phyloP scores from a whole-genome alignment of 2,888 invertebrate genomes.

The Amaurobius ferox region DNA sequence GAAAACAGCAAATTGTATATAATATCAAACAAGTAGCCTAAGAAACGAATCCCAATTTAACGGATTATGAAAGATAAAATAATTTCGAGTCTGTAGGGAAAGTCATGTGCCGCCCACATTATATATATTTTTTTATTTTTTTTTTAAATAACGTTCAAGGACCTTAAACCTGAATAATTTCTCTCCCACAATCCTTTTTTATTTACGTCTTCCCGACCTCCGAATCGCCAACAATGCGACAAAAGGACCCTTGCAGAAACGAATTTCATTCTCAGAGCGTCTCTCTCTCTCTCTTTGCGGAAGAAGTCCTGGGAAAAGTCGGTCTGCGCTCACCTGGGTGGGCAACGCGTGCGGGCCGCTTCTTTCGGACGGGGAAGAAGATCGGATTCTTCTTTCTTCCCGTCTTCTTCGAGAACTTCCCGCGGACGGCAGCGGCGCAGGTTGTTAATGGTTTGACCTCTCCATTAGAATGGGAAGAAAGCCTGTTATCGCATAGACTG shows the following conservation, averaged over 20 bases:
- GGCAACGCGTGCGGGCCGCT: conserved; percentile 54
- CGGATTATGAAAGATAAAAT: too few relatives aligned
- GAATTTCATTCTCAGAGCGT: conserved; percentile 27
- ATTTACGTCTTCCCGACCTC: conserved; percentile 4
- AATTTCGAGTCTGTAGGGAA: too few relatives aligned
- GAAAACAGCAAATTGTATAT: too few relatives aligned
- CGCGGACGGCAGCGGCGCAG: conserved; percentile 20
- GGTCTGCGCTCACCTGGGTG: conserved; percentile 47
- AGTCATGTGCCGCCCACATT: too few relatives aligned
- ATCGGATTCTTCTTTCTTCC: conserved; percentile 51
- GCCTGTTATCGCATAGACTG: conserved; percentile 13
- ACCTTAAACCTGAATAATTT: background rate
- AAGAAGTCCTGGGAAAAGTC: conserved; percentile 17
- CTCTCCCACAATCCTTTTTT: background rate
- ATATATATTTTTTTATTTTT: too few relatives aligned
- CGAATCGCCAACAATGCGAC: conserved; percentile 41
- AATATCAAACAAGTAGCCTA: too few relatives aligned
- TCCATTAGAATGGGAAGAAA: conserved; percentile 35
- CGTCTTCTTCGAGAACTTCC: conserved; percentile 76
- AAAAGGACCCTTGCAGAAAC: conserved; percentile 14
- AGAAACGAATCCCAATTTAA: too few relatives aligned
- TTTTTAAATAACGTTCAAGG: background rate
- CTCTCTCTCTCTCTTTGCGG: too few relatives aligned
- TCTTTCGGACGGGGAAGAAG: background rate
- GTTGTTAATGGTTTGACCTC: conserved; percentile 68